Conservation (phyloP, 1,140 invertebrate species). For the Ceratoteleas bidentatus region DNA sequence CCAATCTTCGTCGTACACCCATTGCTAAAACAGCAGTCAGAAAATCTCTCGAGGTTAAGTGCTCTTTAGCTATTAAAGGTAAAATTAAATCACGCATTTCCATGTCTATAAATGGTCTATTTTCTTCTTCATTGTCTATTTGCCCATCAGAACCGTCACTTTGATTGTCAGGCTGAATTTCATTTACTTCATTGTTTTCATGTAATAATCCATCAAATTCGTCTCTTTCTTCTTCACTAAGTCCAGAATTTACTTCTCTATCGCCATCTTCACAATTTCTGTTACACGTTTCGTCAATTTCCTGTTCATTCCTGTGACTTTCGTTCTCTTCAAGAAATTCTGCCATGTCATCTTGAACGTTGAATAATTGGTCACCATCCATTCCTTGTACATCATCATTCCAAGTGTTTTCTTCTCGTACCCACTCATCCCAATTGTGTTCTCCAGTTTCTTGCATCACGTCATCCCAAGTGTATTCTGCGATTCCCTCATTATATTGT, state of each 20-base stretch:
- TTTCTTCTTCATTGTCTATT: background rate
- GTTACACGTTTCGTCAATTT: background rate
- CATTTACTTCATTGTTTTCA: background rate
- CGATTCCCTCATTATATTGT: background rate
- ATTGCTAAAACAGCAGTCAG: constrained; percentile 18
- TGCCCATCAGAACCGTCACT: background rate
- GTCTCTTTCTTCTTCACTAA: background rate
- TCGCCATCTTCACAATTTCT: background rate
- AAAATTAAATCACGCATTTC: constrained; percentile 5
- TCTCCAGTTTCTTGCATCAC: background rate
- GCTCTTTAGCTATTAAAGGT: constrained; percentile 15
- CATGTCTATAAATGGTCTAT: constrained; percentile 3
- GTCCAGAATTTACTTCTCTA: background rate
- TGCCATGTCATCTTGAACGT: constrained; percentile 2
- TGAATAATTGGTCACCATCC: background rate
- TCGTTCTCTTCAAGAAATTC: background rate
- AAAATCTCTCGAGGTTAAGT: constrained; percentile 8
- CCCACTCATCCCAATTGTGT: background rate
- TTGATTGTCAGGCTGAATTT: background rate
- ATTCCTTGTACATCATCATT: background rate
- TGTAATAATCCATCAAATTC: background rate
- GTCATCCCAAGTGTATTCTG: constrained; percentile 11
- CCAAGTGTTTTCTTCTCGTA: constrained; percentile 4
- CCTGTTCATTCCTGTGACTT: background rate
- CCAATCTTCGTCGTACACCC: constrained; percentile 3